Base-by-base conservation (phyloP, 64 coral and sea anemone genomes). In the Montipora foliosa region DNA sequence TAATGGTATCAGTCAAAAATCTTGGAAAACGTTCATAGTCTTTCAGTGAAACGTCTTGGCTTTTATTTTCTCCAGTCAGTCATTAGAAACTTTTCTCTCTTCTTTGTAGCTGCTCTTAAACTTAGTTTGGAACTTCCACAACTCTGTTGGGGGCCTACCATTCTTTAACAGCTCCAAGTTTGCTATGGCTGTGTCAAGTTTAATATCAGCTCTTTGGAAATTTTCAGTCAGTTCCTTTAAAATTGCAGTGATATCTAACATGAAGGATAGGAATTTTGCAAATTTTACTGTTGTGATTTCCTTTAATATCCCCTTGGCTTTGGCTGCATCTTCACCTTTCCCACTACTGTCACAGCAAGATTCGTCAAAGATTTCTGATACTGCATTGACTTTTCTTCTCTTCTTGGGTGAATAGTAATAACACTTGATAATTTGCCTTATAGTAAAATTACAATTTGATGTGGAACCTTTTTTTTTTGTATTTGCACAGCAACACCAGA, bases 311-410 rank as follows among this genome's bases (percentile, higher is more conserved):
- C 89, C 89, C 67, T 91, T 91, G 57, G 89, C 89, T 81, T 80
- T 81, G 24, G 89, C 89, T 47, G 21, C 89, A 91, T 91, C 89
- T 70, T 91, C 89, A 81, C 89, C 89, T 71, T 52, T 91, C 62
- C 77, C 58, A 13, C 44, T 64, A 91, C 89, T 49, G 89, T 51
- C 1, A 80, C 77, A n/a, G 77, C 37, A 91, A 66, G 29, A 50
- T 73, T 90, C 89, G 13, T 81, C 19, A 80, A 91, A 13, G 62
- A 91, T 91, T 49, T 82, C 77, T 24, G 89, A 44, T 52, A 91
- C 77, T 17, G 24, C 89, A 70, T 91, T 69, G n/a, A 91, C 57
- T 50, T 91, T 78, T 74, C 89, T 91, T 91, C 89, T 81, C 80
- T 78, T 79, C 77, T 91, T 91, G 11, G 79, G 89, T 37, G 87